phyloP scores from a whole-genome alignment of 2,797 vertebrate species.

The Myripristis murdjan region DNA sequence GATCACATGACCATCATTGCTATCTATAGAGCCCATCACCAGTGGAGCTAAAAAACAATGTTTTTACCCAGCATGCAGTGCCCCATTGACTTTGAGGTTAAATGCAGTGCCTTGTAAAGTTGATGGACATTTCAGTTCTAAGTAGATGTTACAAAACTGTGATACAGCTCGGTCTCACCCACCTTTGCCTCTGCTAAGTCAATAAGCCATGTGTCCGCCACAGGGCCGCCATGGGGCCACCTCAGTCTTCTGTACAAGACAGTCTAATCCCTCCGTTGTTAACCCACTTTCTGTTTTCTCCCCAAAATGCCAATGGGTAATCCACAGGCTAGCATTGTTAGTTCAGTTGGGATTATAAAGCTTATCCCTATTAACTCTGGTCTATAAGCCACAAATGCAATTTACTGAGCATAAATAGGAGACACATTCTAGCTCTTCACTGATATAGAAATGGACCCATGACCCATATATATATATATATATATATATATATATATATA shows the following conservation, averaged over 20 bases:
- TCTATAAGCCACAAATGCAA: conserved; percentile 59
- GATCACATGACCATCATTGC: too few species aligned
- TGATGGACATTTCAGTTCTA: conserved; percentile 12
- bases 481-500: too few species aligned
- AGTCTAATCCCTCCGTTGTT: conserved; percentile 72
- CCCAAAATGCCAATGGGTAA: conserved; percentile 73
- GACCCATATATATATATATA: too few species aligned
- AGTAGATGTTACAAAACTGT: conserved; percentile 39
- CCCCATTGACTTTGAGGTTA: not conserved
- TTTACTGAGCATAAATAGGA: conserved; percentile 54
- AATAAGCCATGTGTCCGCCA: conserved; percentile 43
- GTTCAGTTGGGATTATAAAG: conserved; percentile 70
- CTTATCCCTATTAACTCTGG: conserved; percentile 71
- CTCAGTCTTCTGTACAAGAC: conserved; percentile 44
- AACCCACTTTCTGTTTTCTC: conserved; percentile 68
- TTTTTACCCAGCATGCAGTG: conserved; percentile 2
- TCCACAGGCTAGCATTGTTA: conserved; percentile 69
- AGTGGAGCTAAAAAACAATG: too few species aligned
- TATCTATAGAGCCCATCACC: too few species aligned
- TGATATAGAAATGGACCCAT: not conserved
- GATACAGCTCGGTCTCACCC: conserved; percentile 19
- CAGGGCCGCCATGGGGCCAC: conserved; percentile 26
- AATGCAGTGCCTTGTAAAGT: conserved; percentile 16
- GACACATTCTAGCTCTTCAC: conserved; percentile 49
- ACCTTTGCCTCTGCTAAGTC: conserved; percentile 32